These are phyloP conservation scores for Ciconia stormi DNA, from an alignment of 2,113 vertebrate genomes.

Conservation along the genomic window DNA sequence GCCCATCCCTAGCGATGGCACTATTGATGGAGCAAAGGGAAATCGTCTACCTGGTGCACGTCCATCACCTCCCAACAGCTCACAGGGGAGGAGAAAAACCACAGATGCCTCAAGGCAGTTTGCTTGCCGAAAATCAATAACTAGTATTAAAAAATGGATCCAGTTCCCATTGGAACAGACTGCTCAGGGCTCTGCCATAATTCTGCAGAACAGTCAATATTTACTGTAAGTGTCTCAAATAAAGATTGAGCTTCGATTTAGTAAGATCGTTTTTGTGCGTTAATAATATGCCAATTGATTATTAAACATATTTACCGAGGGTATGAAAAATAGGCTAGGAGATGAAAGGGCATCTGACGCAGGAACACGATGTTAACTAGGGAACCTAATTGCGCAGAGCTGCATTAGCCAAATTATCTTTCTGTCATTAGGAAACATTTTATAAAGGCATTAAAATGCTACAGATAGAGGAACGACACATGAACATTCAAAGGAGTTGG, in stretches of 20 bases:
- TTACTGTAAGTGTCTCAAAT: slow-evolving; percentile 72
- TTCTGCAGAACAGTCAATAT: slow-evolving; percentile 76
- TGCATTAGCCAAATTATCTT: slow-evolving; percentile 66
- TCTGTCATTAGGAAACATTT: slow-evolving; percentile 46
- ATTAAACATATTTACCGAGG: slow-evolving; percentile 75
- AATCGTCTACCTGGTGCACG: not conserved
- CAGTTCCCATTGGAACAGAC: slow-evolving; percentile 57
- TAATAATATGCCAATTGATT: slow-evolving; percentile 78
- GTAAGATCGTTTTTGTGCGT: slow-evolving; percentile 63
- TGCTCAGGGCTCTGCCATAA: slow-evolving; percentile 71
- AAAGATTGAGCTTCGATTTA: slow-evolving; percentile 76
- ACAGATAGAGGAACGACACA: not conserved
- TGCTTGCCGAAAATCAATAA: slow-evolving; percentile 71
- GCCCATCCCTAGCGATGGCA: not conserved
- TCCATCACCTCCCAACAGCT: slow-evolving; percentile 45
- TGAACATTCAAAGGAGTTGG: not conserved
- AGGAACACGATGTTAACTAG: slow-evolving; percentile 58
- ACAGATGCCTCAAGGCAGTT: slow-evolving; percentile 50
- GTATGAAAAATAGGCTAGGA: slow-evolving; percentile 65
- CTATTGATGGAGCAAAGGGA: slow-evolving; percentile 38
- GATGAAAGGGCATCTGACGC: slow-evolving; percentile 51
- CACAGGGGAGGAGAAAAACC: slow-evolving; percentile 43
- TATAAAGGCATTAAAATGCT: slow-evolving; percentile 44
- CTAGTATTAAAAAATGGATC: slow-evolving; percentile 78
- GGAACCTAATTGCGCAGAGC: slow-evolving; percentile 52